Evolutionary conservation across 2,888 invertebrate species (phyloP).

Genomic region (Dicyrtoma fusca): DNA sequence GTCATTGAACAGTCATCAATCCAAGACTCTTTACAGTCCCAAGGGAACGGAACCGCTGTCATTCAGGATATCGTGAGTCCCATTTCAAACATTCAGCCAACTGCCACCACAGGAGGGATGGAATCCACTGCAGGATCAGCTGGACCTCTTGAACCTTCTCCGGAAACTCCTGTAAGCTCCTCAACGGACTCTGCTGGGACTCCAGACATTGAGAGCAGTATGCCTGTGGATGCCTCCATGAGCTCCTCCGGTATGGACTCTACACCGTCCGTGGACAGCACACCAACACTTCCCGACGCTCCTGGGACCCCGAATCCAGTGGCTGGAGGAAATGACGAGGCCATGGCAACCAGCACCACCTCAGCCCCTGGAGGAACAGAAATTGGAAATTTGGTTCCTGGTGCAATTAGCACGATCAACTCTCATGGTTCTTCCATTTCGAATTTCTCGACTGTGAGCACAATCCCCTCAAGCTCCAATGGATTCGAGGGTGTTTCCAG

Average conservation of each 20-base stretch:
- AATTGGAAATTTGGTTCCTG: conserved; percentile 16
- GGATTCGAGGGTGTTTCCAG: conserved; percentile 12
- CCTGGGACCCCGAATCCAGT: conserved; percentile 17
- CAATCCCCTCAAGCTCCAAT: conserved; percentile 12
- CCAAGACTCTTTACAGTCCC: not conserved
- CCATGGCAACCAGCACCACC: conserved; percentile 4
- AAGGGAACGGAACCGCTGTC: not conserved
- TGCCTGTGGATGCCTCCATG: conserved; percentile 22
- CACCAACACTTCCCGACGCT: conserved; percentile 27
- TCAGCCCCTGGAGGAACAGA: conserved; percentile 9
- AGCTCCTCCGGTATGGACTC: conserved; percentile 7
- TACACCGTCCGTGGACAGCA: not conserved
- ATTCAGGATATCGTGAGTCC: not conserved
- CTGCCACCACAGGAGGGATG: not conserved
- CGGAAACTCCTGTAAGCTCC: conserved; percentile 4
- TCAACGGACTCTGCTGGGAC: conserved; percentile 4
- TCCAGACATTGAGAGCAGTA: conserved; percentile 29
- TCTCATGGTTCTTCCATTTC: conserved; percentile 13
- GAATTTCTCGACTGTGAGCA: not conserved
- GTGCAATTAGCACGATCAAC: not conserved
- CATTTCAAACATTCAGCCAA: conserved; percentile 31
- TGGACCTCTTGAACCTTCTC: conserved; percentile 33
- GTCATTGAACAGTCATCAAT: conserved; percentile 16
- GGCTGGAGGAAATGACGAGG: conserved; percentile 22
- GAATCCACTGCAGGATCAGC: not conserved